phyloP scores from a whole-genome alignment of 1,140 invertebrate species.

The Agrilus planipennis region DNA sequence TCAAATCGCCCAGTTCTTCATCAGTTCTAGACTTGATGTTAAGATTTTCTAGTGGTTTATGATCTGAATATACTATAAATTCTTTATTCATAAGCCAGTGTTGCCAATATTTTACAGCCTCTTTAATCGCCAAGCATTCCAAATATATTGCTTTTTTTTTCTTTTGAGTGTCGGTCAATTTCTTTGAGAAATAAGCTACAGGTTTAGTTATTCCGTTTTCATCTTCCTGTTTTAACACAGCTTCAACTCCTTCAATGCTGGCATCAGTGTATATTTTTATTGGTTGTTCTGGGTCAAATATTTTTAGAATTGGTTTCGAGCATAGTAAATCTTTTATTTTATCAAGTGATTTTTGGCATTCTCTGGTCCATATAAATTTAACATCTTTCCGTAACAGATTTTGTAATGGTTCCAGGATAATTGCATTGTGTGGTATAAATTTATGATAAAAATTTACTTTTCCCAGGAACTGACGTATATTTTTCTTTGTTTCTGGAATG shows the following conservation, averaged over 20 bases:
- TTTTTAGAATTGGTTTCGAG: constrained; percentile 13
- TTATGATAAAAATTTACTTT: constrained; percentile 26
- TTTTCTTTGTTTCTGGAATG: neutral
- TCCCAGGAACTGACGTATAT: constrained; percentile 8
- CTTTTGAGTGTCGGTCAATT: constrained; percentile 27
- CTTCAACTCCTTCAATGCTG: constrained; percentile 9
- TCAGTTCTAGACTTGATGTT: no score
- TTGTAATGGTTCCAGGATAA: constrained; percentile 24
- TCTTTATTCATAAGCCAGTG: no score
- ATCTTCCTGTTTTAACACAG: constrained; percentile 12
- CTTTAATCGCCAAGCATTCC: no score
- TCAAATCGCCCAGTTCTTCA: no score
- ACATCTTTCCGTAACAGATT: constrained; percentile 12
- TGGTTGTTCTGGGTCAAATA: constrained; percentile 10
- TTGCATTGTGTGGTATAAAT: constrained; percentile 27
- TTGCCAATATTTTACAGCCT: no score
- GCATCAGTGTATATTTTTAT: constrained; percentile 16
- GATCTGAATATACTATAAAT: no score
- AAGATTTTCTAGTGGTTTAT: no score
- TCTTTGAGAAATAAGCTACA: constrained; percentile 24
- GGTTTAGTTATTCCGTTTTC: constrained; percentile 8
- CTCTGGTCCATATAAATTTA: constrained; percentile 5
- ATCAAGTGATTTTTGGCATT: constrained; percentile 2
- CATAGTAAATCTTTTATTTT: constrained; percentile 11
- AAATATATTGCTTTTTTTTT: no score